Base-by-base conservation (phyloP, 2,113 vertebrate species). In the Rhagologus leucostigma region DNA sequence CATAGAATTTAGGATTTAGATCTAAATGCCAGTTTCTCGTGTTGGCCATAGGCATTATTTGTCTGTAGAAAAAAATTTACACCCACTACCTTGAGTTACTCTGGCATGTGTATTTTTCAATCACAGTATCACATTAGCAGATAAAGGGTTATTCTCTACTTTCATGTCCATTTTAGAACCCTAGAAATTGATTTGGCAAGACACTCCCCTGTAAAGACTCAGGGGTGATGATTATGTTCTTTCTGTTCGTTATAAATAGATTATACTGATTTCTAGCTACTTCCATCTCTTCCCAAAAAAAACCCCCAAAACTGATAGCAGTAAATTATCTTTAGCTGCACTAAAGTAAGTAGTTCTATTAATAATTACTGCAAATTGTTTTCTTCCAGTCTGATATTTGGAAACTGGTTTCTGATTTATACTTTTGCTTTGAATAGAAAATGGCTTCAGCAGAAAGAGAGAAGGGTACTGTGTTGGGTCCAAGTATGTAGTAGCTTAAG, bases 1-100 rank as follows among this genome's bases (percentile, higher is more conserved):
- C 94, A 89, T 82, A 42, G 89, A 94, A 95, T 97, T 95, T 79
- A 82, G 77, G 70, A 94, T 94, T 96, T 91, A 87, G 53, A 94
- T 89, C 50, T 87, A 97, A 96, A 96, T 96, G 91, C 93, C 84
- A 96, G 53, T 89, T 94, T 95, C 93, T 74, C 29, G 50, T 65
- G 67, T 76, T 89, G 91, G 33, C 60, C 68, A 55, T 95, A 87
- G 84, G 35, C 69, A 75, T 97, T 94, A 71, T 89, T 80, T 87
- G 56, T 59, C 76, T 93, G 68, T 41, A 78, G 65, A 67, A 89
- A 91, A 93, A 77, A 88, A 35, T 14, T 39, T 63, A 79, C 84
- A 60, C 64, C 69, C 65, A 87, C 93, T 52, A 46, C 32, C 41
- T 50, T 4, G 3, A 67, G 32, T 87, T 91, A 50, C 3, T 87